Conservation (phyloP, 2,113 vertebrate genomes). For the Mugil cephalus region DNA sequence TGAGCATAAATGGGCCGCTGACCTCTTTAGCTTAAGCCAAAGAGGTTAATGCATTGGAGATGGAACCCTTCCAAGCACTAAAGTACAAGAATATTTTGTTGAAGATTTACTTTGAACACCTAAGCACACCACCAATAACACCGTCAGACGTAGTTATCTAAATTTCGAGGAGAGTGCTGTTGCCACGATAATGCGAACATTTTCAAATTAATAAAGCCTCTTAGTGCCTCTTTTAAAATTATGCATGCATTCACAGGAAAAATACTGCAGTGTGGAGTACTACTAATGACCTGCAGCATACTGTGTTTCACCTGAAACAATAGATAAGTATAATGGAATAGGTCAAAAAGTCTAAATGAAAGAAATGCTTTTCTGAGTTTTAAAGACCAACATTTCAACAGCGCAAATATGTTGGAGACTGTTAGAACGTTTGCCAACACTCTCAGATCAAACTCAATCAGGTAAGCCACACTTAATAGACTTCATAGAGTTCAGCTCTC, state of each 20-base stretch:
- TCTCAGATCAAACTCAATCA: too few relatives aligned
- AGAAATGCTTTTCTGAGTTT: too few relatives aligned
- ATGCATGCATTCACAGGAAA: not conserved
- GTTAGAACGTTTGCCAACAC: not conserved
- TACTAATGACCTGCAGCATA: not conserved
- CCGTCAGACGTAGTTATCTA: constrained; percentile 2
- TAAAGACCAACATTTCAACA: not conserved
- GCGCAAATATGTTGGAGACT: not conserved
- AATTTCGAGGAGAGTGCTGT: not conserved
- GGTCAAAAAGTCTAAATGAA: too few relatives aligned
- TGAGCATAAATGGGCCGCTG: constrained; percentile 42
- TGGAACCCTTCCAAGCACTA: constrained; percentile 49
- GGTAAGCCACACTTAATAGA: too few relatives aligned
- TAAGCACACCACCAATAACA: constrained; percentile 2
- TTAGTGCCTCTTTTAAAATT: not conserved
- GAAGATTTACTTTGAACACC: constrained; percentile 40
- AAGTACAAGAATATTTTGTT: constrained; percentile 37
- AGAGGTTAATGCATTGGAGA: constrained; percentile 68
- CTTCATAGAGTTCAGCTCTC: too few relatives aligned
- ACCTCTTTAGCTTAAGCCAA: constrained; percentile 62
- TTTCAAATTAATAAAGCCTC: not conserved
- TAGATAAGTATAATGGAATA: too few relatives aligned
- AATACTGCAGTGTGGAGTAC: not conserved
- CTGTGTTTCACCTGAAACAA: too few relatives aligned
- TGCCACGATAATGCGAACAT: not conserved